Evolutionary conservation across 2,797 vertebrate species (phyloP).

Genomic region (Avahi laniger): DNA sequence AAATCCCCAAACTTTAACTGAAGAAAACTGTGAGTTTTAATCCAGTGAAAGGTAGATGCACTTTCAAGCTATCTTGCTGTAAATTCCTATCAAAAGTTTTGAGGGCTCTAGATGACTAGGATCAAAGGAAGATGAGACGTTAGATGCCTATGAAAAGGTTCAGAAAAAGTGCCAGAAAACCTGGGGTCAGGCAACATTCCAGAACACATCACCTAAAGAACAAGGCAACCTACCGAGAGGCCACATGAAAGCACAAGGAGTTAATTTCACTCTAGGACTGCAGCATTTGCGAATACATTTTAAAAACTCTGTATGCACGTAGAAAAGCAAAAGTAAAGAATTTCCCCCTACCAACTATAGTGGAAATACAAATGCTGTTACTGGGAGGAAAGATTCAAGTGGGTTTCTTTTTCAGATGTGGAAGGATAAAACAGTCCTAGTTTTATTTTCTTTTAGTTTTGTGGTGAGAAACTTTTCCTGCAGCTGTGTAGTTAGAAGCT

Average conservation of each 20-base stretch:
- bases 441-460: conserved; percentile 45
- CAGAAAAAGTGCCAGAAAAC: conserved; percentile 8
- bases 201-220: conserved; percentile 25
- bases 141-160: conserved; percentile 12
- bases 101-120: conserved; percentile 20
- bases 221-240: not conserved
- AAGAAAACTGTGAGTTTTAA: conserved; percentile 34
- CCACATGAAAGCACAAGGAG: not conserved
- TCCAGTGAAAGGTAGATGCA: not conserved
- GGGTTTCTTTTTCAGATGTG: conserved; percentile 20
- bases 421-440: not conserved
- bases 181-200: conserved; percentile 8
- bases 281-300: not conserved
- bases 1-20: conserved; percentile 31
- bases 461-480: not conserved
- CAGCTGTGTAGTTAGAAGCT: conserved; percentile 31
- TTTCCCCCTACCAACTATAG: not conserved
- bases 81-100: conserved; percentile 22
- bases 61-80: not conserved
- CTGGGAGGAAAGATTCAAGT: not conserved
- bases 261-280: conserved; percentile 4
- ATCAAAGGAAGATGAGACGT: conserved; percentile 32
- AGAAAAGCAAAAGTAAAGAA: conserved; percentile 52
- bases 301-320: not conserved
- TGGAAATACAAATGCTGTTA: conserved; percentile 43